Conservation (phyloP, 2,888 invertebrate species). For the Cosmia trapezina region DNA sequence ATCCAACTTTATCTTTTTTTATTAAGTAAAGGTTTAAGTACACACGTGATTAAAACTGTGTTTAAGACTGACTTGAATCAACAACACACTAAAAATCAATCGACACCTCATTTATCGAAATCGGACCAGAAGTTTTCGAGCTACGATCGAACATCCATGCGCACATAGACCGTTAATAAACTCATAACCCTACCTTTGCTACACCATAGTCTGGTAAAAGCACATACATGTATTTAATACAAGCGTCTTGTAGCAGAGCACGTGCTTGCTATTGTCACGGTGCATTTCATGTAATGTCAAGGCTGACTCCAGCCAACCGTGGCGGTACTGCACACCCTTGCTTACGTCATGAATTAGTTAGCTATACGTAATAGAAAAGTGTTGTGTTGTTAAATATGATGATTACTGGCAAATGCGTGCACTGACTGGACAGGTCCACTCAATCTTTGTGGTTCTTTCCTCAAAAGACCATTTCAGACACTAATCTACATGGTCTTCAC, state of each 20-base stretch:
- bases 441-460: too few species aligned
- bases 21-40: too few species aligned
- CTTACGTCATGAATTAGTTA: constrained; percentile 17
- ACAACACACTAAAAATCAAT: not conserved
- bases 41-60: too few species aligned
- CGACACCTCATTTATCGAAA: not conserved
- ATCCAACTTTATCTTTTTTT: too few species aligned
- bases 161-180: not conserved
- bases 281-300: constrained; percentile 64
- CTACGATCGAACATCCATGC: not conserved
- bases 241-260: not conserved
- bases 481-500: too few species aligned
- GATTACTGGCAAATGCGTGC: too few species aligned
- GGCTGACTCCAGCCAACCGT: constrained; percentile 54
- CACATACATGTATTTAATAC: constrained; percentile 21
- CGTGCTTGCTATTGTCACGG: constrained; percentile 41
- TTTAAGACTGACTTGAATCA: not conserved
- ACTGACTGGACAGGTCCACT: too few species aligned
- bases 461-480: too few species aligned
- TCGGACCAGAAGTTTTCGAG: not conserved
- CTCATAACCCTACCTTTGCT: not conserved
- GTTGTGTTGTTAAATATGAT: not conserved
- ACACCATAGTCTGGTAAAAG: not conserved
- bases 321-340: constrained; percentile 30
- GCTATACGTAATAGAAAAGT: not conserved